These are phyloP conservation scores for Mus caroli DNA, from an alignment of 2,797 vertebrate species.

Conservation along the genomic window DNA sequence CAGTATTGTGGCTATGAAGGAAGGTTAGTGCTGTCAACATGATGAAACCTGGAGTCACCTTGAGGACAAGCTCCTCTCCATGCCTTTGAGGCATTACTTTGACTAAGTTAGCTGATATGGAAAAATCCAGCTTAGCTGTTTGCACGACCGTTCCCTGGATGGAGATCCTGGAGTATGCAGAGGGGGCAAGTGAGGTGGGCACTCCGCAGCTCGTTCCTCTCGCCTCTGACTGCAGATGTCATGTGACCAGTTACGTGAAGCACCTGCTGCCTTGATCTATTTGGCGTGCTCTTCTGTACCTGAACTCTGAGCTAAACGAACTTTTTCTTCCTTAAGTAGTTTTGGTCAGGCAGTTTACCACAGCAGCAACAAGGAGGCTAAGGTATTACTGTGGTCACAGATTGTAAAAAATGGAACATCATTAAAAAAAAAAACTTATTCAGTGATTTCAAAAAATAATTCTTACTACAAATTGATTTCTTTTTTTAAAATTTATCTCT, in stretches of 20 bases:
- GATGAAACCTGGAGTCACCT: background rate
- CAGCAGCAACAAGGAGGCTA: background rate
- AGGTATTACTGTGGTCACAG: background rate
- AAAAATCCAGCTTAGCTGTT: background rate
- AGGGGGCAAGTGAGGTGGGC: background rate
- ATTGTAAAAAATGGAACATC: background rate
- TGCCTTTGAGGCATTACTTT: background rate
- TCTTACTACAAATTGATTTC: background rate
- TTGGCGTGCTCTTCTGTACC: background rate
- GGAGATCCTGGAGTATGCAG: background rate
- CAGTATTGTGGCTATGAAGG: no score
- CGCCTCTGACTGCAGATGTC: background rate
- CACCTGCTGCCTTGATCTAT: background rate
- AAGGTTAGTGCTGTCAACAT: background rate
- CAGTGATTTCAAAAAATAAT: constrained; percentile 16
- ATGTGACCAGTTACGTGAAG: background rate
- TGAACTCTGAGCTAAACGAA: background rate
- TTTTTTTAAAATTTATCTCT: background rate
- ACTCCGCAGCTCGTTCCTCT: background rate
- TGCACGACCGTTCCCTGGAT: no score
- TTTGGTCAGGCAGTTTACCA: background rate
- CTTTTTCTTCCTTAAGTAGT: background rate
- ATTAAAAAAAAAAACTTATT: background rate
- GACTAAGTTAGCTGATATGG: background rate
- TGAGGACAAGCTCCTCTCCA: background rate